Percentiles rank a stretch among this genome's conserved stretches.
Evolutionary conservation across 2,888 invertebrate genomes (phyloP).

Genomic region (Agriopis aurantiaria): DNA sequence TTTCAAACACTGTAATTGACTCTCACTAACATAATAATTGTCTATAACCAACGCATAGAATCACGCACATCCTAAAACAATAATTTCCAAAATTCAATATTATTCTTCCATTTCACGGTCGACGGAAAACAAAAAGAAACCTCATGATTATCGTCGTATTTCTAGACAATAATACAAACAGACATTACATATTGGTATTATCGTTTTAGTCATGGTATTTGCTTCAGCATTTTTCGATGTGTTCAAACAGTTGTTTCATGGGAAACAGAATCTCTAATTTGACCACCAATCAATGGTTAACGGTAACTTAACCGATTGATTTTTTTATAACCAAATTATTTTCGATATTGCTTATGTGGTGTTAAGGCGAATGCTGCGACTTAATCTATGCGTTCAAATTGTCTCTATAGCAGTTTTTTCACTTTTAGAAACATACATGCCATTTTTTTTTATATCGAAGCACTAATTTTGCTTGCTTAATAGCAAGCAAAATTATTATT

Average conservation of each 20-base stretch:
- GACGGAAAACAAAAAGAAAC: constrained; percentile 39
- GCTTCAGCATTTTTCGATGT: constrained; percentile 66
- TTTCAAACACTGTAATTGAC: constrained; percentile 9
- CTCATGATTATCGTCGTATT: constrained; percentile 34
- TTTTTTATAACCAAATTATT: constrained; percentile 74
- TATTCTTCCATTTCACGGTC: constrained; percentile 43
- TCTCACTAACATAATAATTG: constrained; percentile 22
- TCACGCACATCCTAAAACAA: constrained; percentile 25
- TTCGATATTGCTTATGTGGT: constrained; percentile 61
- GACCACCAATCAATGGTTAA: constrained; percentile 65
- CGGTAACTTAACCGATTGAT: constrained; percentile 72
- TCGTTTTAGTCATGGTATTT: constrained; percentile 70
- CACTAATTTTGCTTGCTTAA: too few species aligned
- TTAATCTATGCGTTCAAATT: neutral
- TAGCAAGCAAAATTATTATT: too few species aligned
- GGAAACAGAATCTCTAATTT: constrained; percentile 61
- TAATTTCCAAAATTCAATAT: constrained; percentile 24
- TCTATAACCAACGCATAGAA: constrained; percentile 14
- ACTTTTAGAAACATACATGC: too few species aligned
- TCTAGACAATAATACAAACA: constrained; percentile 57
- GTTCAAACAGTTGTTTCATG: constrained; percentile 66
- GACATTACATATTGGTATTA: constrained; percentile 63
- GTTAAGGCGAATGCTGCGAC: constrained; percentile 59
- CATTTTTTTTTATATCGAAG: too few species aligned
- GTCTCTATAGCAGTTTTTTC: neutral